Base-by-base conservation (phyloP, 2,113 vertebrate species). In the Sarotherodon lohbergeri region DNA sequence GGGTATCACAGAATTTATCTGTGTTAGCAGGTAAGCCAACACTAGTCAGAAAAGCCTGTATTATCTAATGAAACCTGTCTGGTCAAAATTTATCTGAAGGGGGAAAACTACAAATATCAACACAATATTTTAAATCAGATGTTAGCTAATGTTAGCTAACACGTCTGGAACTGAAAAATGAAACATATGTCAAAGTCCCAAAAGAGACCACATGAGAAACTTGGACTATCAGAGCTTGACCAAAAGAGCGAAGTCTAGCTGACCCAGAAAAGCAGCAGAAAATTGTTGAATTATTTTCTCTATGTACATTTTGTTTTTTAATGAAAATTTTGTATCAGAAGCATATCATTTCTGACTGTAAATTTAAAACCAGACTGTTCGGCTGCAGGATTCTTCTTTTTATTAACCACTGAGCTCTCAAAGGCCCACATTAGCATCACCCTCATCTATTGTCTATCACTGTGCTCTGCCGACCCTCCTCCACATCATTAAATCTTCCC, bases 401-500 rank as follows among this genome's bases (percentile, higher is more conserved):
- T 8, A 36, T 73, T 19, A 48, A 32, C 19, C 13, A 50, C 22
- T 54, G 12, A 56, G 16, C 27, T 80, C 57, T 86, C 55, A 84
- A 82, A 41, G 39, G 17, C 80, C 41, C 52, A 29, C 68, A 68
- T 56, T 46, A 84, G 61, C 59, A 86, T 91, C 82, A 73, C 54
- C 56, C 85, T 87, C 50, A 81, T 88, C 88, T 71, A 81, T 92
- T 93, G 91, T 87, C 34, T 68, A 36, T 85, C 36, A 59, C 29
- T 43, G 13, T 55, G 71, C 88, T 84, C 68, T 56, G 79, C 80
- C 9, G 2, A 89, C 61, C 89, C 88, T 80, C 86, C 87, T 92
- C 66, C 84, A 61, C 39, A 5, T 85, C 93, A 92, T 92, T 93
- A 94, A 94, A 94, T 93, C 91, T 91, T 85, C 83, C 55, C 56